phyloP scores from a whole-genome alignment of 2,888 invertebrate genomes.

The Drepana falcataria region DNA sequence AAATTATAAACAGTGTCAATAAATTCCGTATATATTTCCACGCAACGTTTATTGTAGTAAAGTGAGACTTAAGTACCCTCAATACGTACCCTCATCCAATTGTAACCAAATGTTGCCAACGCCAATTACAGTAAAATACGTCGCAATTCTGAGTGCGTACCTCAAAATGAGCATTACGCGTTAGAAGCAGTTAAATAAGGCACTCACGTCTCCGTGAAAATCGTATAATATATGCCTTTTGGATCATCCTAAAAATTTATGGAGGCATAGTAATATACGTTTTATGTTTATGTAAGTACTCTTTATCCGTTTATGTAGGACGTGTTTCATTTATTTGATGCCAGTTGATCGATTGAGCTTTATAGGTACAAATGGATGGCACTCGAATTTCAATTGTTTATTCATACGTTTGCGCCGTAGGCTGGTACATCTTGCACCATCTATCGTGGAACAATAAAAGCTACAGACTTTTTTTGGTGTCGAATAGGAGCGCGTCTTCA shows the following conservation, averaged over 20 bases:
- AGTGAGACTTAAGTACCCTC: background rate
- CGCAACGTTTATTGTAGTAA: background rate
- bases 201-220: conserved; percentile 21
- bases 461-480: too few relatives aligned
- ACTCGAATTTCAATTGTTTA: too few relatives aligned
- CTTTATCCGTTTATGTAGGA: background rate
- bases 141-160: conserved; percentile 34
- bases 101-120: conserved; percentile 13
- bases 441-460: too few relatives aligned
- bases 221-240: conserved; percentile 29
- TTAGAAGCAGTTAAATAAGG: conserved; percentile 24
- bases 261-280: conserved; percentile 10
- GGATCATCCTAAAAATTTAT: conserved; percentile 27
- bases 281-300: conserved; percentile 10
- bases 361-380: too few relatives aligned
- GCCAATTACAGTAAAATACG: conserved; percentile 19
- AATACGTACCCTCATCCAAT: background rate
- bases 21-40: background rate
- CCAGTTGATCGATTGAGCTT: too few relatives aligned
- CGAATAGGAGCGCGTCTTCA: too few relatives aligned
- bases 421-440: too few relatives aligned
- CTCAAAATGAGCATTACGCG: conserved; percentile 24
- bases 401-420: too few relatives aligned
- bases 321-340: background rate
- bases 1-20: background rate